A percentile compares a stretch with the other conserved stretches of the same genome.
Evolutionary conservation across 2,888 invertebrate species (phyloP).

Genomic region (Lasioglossum calceatum): DNA sequence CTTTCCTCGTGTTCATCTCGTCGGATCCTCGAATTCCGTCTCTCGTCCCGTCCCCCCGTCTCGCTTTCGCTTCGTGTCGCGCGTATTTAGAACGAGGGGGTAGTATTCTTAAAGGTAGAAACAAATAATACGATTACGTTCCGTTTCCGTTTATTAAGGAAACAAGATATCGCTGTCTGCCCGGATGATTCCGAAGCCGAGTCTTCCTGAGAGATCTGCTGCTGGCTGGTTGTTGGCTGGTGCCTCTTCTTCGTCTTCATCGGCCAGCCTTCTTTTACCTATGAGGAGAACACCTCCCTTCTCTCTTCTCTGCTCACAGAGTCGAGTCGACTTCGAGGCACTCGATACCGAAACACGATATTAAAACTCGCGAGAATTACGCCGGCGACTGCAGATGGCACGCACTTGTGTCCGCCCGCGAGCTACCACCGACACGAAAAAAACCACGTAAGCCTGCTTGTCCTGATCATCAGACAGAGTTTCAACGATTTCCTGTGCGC

Average conservation of each 20-base stretch:
- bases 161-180: slow-evolving; percentile 82
- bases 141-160: slow-evolving; percentile 85
- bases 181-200: slow-evolving; percentile 67
- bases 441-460: slow-evolving; percentile 76
- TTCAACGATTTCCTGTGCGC: slow-evolving; percentile 74
- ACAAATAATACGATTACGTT: slow-evolving; percentile 85
- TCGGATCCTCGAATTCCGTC: slow-evolving; percentile 60
- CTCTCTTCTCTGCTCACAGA: background rate
- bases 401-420: slow-evolving; percentile 56
- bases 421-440: slow-evolving; percentile 1
- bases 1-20: slow-evolving; percentile 44
- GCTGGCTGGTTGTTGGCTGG: background rate
- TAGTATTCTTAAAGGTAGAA: slow-evolving; percentile 80
- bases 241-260: background rate
- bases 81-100: slow-evolving; percentile 74
- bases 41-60: slow-evolving; percentile 29
- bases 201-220: slow-evolving; percentile 54
- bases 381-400: slow-evolving; percentile 71
- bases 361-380: slow-evolving; percentile 81
- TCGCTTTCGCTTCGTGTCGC: slow-evolving; percentile 40
- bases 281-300: slow-evolving; percentile 61
- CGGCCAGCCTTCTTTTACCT: slow-evolving; percentile 64
- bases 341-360: slow-evolving; percentile 84
- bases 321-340: slow-evolving; percentile 58
- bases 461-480: slow-evolving; percentile 78